Evolutionary conservation across 1,140 invertebrate genomes (phyloP).

Genomic region (Drosophila eugracilis): DNA sequence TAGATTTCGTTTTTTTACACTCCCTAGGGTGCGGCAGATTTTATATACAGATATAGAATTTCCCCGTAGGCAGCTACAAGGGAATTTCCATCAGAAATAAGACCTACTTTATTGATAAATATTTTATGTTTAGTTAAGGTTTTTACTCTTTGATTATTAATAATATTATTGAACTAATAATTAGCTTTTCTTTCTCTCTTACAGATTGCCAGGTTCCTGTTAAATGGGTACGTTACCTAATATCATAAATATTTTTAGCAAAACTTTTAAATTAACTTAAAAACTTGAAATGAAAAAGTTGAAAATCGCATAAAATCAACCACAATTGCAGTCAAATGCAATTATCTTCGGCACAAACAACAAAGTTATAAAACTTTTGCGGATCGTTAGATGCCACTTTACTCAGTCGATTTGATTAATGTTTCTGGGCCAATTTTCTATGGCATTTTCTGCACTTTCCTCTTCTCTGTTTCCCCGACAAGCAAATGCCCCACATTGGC

Average conservation of each 20-base stretch:
- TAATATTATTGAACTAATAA: neutral
- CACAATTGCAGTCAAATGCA: constrained; percentile 4
- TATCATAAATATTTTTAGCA: neutral
- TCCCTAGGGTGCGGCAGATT: constrained; percentile 5
- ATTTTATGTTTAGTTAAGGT: too few relatives aligned
- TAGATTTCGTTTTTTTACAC: neutral
- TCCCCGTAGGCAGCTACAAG: neutral
- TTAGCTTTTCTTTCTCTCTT: neutral
- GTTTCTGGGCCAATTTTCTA: constrained; percentile 16
- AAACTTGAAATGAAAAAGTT: neutral
- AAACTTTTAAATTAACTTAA: neutral
- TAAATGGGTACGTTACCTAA: constrained; percentile 4
- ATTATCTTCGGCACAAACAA: constrained; percentile 9
- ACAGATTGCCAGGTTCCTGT: constrained; percentile 4
- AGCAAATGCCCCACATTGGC: constrained; percentile 9
- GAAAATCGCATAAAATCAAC: neutral
- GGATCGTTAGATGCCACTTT: constrained; percentile 14
- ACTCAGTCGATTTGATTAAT: constrained; percentile 9
- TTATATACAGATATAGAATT: constrained; percentile 6
- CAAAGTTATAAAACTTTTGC: constrained; percentile 11
- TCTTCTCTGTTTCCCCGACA: neutral
- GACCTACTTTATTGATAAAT: neutral
- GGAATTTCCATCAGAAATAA: neutral
- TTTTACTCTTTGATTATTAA: too few relatives aligned
- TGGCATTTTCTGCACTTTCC: neutral